Base-by-base conservation (phyloP, 2,113 vertebrate genomes). In the Halcyon malimbica region DNA sequence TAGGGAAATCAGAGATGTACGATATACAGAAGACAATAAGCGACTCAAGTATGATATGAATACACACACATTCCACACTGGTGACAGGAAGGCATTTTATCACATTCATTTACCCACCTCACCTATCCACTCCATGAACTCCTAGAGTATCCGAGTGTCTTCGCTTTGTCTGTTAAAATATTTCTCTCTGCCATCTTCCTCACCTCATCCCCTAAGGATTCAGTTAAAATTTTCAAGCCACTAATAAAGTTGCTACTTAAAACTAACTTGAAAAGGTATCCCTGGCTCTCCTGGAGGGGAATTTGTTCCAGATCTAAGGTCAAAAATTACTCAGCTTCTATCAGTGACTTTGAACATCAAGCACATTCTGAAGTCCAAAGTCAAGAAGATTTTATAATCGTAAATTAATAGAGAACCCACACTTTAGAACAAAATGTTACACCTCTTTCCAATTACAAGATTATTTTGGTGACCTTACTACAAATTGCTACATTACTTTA, bases 321-420 rank as follows among this genome's bases (percentile, higher is more conserved):
- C 68, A 94, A 81, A 93, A 87, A 90, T 33, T 67, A 87, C 51
- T 83, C 39, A 29, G 28, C 39, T 69, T 89, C 65, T 44, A 20
- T 26, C 39, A 79, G 44, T 44, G 51, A 94, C 81, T 89, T 19
- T 35, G 83, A 92, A 92, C 81, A 54, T 83, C 79, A 91, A 94
- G 92, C 70, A 94, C 35, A 48, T 83, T 93, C 83, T 90, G 75
- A 86, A 95, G 64, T 64, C 86, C 93, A 75, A 95, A 96, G 94
- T 93, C 86, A 95, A 96, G 95, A 93, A 62, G 73, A 92, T 81
- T 89, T 92, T 90, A 50, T 81, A 93, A 95, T 81, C 92, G 86
- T 80, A 91, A 92, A 87, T 48, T 1, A 94, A 90, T 23, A 88
- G 56, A 91, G 76, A 92, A 91, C 37, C 76, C 65, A 83, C 51